Evolutionary conservation across 2,113 vertebrate genomes (phyloP).

Genomic region (Lontra canadensis): DNA sequence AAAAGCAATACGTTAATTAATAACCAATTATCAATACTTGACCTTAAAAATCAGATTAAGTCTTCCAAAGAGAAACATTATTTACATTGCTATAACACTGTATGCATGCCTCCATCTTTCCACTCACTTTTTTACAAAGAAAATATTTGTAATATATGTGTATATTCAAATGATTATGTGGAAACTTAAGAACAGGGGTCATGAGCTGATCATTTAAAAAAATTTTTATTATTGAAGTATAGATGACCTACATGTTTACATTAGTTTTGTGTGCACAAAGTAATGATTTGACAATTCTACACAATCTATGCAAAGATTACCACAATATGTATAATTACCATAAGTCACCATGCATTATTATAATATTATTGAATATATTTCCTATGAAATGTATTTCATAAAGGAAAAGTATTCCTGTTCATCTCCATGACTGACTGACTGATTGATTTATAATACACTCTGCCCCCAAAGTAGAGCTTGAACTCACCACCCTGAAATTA

Average conservation of each 20-base stretch:
- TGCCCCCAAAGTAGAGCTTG: neutral
- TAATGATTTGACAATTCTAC: neutral
- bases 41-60: neutral
- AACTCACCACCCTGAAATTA: neutral
- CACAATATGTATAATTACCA: neutral
- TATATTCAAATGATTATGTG: neutral
- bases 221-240: neutral
- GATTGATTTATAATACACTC: neutral
- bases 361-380: neutral
- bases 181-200: neutral
- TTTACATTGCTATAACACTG: neutral
- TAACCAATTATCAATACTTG: neutral
- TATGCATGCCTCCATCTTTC: neutral
- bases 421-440: neutral
- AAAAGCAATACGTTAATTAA: neutral
- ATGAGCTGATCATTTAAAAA: neutral
- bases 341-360: neutral
- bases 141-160: neutral
- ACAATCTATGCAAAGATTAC: neutral
- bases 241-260: neutral
- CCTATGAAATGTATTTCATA: neutral
- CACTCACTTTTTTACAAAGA: neutral
- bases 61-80: neutral
- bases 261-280: neutral
- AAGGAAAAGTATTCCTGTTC: neutral